Evolutionary conservation across 2,888 invertebrate genomes (phyloP), one percentile per base, ranked within the genome.

Genomic region (Lacanobia oleracea): DNA sequence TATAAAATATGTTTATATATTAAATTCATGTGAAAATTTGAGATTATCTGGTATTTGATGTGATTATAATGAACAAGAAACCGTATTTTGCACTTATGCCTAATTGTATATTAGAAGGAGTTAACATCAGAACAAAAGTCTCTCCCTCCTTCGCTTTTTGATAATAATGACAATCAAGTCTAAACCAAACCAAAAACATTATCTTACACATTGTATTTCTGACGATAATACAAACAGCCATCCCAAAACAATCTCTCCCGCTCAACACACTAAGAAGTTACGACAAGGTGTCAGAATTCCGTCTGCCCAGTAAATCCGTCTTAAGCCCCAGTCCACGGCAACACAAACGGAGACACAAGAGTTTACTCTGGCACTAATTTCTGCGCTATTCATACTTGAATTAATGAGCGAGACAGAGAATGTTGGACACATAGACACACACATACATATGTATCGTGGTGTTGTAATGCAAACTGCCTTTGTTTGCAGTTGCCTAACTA

Each of bases 361-460:
- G 56, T 72, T 77, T 60, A 79, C 57, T 57, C 69, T 61, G 54
- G 70, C 82, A 77, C 67, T 27, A 77, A 80, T 80, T 81, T 80
- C 77, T 68, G 27, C 63, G 43, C 81, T 81, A 77, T 81, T 81
- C 67, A 81, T 80, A 81, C 77, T 77, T 67, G 66, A 77, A 79
- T 81, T 76, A 76, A 81, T 77, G 81, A 80, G 77, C 16, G 80
- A 70, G 69, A 80, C 33, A 50, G 77, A 77, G 64, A n/a, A 80
- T 67, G 81, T 77, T 23, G 60, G 64, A 73, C 64, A 64, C 63
- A 69, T 43, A 69, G 18, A 61, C 37, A 23, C 59, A 62, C 14
- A 61, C 57, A 54, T 64, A 48, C 66, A 60, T 53, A 72, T 51
- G 64, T 40, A 56, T 61, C 27, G 54, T 65, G 33, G 72, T 72